A percentile compares a stretch with the other conserved stretches of the same genome.
phyloP scores from a whole-genome alignment of 2,888 invertebrate species.

The Plusia festucae region DNA sequence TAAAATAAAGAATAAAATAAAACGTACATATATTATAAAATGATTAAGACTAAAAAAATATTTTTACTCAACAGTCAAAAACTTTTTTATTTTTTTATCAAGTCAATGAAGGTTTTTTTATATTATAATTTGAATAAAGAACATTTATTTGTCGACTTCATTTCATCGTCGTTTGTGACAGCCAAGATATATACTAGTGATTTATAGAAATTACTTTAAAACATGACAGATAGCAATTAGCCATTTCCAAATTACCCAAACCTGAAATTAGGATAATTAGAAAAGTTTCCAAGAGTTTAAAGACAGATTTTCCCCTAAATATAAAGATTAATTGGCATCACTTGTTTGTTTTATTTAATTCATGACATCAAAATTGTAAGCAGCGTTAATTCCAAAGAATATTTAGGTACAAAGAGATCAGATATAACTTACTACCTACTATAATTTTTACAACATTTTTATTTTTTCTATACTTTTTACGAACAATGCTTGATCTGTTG shows the following conservation, averaged over 20 bases:
- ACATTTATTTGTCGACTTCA: no score
- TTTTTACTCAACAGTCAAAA: neutral
- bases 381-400: neutral
- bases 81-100: no score
- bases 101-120: no score
- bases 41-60: no score
- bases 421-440: no score
- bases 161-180: neutral
- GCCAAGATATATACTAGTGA: neutral
- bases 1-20: no score
- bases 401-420: neutral
- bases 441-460: no score
- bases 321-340: slow-evolving; percentile 35
- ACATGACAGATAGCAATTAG: neutral
- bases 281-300: slow-evolving; percentile 38
- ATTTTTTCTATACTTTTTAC: no score
- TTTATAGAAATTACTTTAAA: neutral
- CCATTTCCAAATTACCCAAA: slow-evolving; percentile 17
- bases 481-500: no score
- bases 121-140: no score
- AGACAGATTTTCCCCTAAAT: slow-evolving; percentile 34
- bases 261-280: slow-evolving; percentile 42
- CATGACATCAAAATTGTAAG: no score
- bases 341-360: slow-evolving; percentile 21
- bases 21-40: no score